These are phyloP conservation scores for Andrena fulva DNA, from an alignment of 2,888 invertebrate genomes.

Conservation along the genomic window DNA sequence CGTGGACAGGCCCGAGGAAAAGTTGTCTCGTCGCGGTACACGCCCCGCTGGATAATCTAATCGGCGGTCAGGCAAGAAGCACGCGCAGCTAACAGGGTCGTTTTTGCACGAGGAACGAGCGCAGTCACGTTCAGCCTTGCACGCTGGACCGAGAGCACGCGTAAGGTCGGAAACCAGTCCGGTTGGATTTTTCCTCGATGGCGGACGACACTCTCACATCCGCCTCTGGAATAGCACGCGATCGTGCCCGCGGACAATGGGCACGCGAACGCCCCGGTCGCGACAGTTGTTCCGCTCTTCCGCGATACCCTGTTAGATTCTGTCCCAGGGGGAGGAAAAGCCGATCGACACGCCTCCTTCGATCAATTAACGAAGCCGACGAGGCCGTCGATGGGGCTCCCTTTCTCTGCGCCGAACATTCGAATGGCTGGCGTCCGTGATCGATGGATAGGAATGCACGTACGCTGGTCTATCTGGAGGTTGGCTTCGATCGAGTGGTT, in stretches of 20 bases:
- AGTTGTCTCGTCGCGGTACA: conserved; percentile 42
- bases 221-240: conserved; percentile 44
- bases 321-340: background rate
- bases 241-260: conserved; percentile 32
- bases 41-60: conserved; percentile 41
- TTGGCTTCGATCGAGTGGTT: background rate
- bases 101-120: conserved; percentile 47
- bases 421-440: background rate
- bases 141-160: conserved; percentile 27
- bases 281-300: conserved; percentile 14
- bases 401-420: background rate
- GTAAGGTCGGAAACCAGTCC: conserved; percentile 67
- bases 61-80: conserved; percentile 9
- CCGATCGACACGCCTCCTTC: conserved; percentile 1
- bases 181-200: conserved; percentile 54
- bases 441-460: too few relatives aligned
- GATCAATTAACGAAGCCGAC: background rate
- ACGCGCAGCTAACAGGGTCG: conserved; percentile 3
- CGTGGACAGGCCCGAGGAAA: conserved; percentile 39
- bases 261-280: conserved; percentile 7
- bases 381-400: background rate
- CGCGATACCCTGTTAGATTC: conserved; percentile 1
- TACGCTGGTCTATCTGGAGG: background rate
- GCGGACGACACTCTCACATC: conserved; percentile 45
- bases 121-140: conserved; percentile 65